A percentile compares a stretch with the other conserved stretches of the same genome.
Evolutionary conservation across 2,113 vertebrate species (phyloP).

Genomic region (Myotis yumanensis): DNA sequence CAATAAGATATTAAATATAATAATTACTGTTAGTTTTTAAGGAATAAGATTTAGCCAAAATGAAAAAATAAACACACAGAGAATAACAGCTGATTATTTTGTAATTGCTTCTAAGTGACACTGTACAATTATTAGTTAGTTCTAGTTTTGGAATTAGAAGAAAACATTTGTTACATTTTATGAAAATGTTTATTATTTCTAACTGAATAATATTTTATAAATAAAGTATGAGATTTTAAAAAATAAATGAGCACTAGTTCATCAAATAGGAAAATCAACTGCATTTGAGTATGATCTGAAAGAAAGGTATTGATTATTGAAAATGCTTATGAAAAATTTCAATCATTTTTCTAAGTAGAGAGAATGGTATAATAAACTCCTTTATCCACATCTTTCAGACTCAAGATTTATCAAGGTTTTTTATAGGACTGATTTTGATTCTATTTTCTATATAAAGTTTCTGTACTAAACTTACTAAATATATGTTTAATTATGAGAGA

Average conservation of each 20-base stretch:
- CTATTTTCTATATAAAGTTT: conserved; percentile 22
- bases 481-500: background rate
- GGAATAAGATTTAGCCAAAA: background rate
- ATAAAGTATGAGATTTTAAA: conserved; percentile 12
- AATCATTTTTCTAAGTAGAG: conserved; percentile 6
- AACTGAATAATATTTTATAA: conserved; percentile 54
- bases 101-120: background rate
- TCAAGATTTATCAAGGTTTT: background rate
- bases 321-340: conserved; percentile 49
- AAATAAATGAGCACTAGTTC: background rate
- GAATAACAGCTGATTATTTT: conserved; percentile 38
- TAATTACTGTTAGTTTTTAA: conserved; percentile 43
- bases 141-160: conserved; percentile 43
- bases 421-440: background rate
- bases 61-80: background rate
- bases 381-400: background rate
- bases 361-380: conserved; percentile 27
- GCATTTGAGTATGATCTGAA: conserved; percentile 12
- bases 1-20: conserved; percentile 35
- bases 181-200: conserved; percentile 45
- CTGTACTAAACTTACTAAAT: background rate
- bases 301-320: background rate
- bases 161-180: conserved; percentile 46
- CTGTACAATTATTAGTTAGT: conserved; percentile 7
- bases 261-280: conserved; percentile 37